Evolutionary conservation across 2,113 vertebrate genomes (phyloP), one percentile per base, ranked within the genome.

Genomic region (Sinocyclocheilus anshuiensis): DNA sequence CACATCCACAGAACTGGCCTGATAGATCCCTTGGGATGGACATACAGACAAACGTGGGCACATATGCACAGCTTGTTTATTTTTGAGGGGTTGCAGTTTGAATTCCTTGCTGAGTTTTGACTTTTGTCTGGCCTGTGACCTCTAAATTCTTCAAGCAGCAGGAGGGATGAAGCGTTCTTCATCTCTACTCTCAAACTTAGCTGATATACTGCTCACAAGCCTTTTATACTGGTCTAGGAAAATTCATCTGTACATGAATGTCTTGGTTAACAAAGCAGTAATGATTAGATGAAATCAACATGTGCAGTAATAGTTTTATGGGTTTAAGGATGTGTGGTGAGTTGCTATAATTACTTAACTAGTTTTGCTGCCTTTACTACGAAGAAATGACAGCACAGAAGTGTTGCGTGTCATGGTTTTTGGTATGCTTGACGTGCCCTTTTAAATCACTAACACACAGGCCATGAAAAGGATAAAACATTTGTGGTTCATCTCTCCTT

Each of bases 41-140:
- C 81, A 84, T 77, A 57, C 20, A 24, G 81, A 88, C 65, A 77
- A 45, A 36, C 69, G 86, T 74, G 8, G 24, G 39, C 45, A 79
- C 86, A 82, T 53, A 69, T 26, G 24, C 26, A 82, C 75, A 48
- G 86, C 67, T 71, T 90, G 89, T 93, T 94, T 93, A 90, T 92
- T 94, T 93, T 93, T 89, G 89, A 85, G 75, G 84, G 83, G 4
- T 89, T 84, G 55, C 55, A 86, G 77, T 84, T 86, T 80, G 84
- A 87, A 86, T 87, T 65, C 67, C 89, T 89, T 89, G 75, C 42
- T 59, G 89, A 90, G 91, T 87, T 78, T 50, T 92, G 90, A 94
- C 89, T 91, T 88, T 74, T 55, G 53, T 65, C 12, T 86, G 63
- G 48, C 42, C 63, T 79, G 55, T 88, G 67, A 80, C 39, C 74